Evolutionary conservation across 2,888 invertebrate species (phyloP).

Genomic region (Eulithis testata): DNA sequence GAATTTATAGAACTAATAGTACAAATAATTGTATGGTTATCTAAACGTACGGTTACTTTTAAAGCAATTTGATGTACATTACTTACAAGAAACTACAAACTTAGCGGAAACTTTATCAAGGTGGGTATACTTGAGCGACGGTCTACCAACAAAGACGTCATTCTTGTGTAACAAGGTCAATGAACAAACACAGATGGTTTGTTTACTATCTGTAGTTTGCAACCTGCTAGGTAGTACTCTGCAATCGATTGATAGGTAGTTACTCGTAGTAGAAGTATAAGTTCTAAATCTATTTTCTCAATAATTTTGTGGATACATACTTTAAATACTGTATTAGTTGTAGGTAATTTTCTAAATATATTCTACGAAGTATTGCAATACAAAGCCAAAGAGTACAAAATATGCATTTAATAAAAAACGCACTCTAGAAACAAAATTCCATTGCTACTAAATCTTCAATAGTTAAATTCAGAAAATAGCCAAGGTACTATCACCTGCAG

Average conservation of each 20-base stretch:
- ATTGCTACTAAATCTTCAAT: neutral
- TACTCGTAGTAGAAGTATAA: neutral
- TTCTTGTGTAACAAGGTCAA: too few species aligned
- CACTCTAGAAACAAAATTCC: neutral
- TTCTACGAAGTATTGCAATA: too few species aligned
- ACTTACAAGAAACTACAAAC: neutral
- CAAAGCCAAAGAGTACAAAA: too few species aligned
- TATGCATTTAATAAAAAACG: too few species aligned
- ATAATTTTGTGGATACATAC: too few species aligned
- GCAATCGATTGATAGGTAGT: neutral
- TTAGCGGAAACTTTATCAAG: neutral
- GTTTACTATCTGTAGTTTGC: neutral
- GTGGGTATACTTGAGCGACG: too few species aligned
- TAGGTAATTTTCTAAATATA: too few species aligned
- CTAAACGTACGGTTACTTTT: too few species aligned
- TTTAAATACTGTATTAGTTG: too few species aligned
- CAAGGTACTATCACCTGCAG: conserved; percentile 17
- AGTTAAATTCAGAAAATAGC: conserved; percentile 1
- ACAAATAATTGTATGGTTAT: too few species aligned
- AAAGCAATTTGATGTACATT: too few species aligned
- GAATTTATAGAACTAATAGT: too few species aligned
- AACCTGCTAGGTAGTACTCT: neutral
- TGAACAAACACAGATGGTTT: neutral
- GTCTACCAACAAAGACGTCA: neutral
- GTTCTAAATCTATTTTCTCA: neutral